Base-by-base conservation (phyloP, 2,113 vertebrate genomes). In the Boleophthalmus pectinirostris region DNA sequence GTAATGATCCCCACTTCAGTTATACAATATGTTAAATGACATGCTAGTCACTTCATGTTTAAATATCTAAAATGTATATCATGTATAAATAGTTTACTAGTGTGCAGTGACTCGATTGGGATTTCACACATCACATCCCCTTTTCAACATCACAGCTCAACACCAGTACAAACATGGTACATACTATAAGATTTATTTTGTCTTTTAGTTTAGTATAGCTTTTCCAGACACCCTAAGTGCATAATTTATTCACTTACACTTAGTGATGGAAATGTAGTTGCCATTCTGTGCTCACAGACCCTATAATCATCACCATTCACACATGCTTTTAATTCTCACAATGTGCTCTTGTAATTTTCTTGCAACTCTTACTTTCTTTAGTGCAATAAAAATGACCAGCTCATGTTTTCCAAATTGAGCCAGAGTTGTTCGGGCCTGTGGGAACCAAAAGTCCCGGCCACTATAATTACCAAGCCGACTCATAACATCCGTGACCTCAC, bases 401-500 rank as follows among this genome's bases (percentile, higher is more conserved):
- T 70, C 71, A 24, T 68, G 70, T 74, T 61, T 66, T 72, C 65
- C 70, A 38, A 43, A 46, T 72, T 82, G 81, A 66, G 57, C 33
- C 82, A 68, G 60, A 13, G 20, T 29, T 70, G 74, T 73, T 70
- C 68, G 21, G 71, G 63, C 67, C 76, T 83, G 85, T 87, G 88
- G 82, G 84, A 90, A 90, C 81, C 81, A 71, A 86, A 78, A 74
- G 25, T n/a, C 63, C 10, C 64, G 77, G 75, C 68, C 68, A 35
- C 85, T 90, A 89, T 85, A 90, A 89, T 89, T 85, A 89, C 79
- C 77, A 71, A 24, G 23, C 75, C 21, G 33, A 82, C 66, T 72
- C 84, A 81, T 65, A 83, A 82, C 73, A 83, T 63, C 73, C 51
- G 21, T 84, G 85, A 70, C 82, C 87, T 85, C 60, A 76, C 35